A percentile compares a stretch with the other conserved stretches of the same genome.
These are phyloP conservation scores for Pristionchus japonicus DNA, from an alignment of 2,888 invertebrate species.

Conservation along the genomic window DNA sequence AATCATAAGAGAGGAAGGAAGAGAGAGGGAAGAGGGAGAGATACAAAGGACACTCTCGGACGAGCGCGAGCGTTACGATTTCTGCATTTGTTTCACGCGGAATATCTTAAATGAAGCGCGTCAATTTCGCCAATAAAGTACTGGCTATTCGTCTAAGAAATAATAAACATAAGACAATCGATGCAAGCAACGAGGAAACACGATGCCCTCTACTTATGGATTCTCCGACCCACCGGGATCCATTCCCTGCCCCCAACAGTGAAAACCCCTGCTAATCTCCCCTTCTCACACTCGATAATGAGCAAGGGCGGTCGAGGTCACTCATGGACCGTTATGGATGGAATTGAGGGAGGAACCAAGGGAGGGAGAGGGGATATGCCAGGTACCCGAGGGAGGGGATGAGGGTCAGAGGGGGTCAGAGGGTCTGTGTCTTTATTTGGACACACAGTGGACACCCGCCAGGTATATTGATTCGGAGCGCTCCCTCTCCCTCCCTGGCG, in stretches of 20 bases:
- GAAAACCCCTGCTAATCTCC: neutral
- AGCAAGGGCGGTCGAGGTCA: slow-evolving; percentile 33
- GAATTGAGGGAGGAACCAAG: too few relatives aligned
- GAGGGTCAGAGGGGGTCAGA: slow-evolving; percentile 7
- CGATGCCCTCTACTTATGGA: neutral
- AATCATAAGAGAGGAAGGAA: neutral
- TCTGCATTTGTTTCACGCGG: neutral
- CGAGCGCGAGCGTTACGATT: neutral
- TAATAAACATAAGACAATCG: neutral
- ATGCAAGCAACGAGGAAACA: neutral
- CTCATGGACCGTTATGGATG: neutral
- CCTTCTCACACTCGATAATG: neutral
- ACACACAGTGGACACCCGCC: slow-evolving; percentile 6
- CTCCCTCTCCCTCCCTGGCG: neutral
- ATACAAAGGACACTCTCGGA: neutral
- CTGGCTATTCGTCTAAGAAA: neutral
- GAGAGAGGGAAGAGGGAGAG: slow-evolving; percentile 27
- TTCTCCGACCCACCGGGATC: neutral
- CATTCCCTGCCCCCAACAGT: neutral
- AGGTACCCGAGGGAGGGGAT: neutral
- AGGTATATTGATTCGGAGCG: neutral
- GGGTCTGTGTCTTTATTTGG: neutral
- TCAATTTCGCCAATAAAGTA: neutral
- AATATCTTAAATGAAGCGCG: neutral
- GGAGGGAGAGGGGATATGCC: too few relatives aligned